These are phyloP conservation scores for Lagodon rhomboides DNA, from an alignment of 2,797 vertebrate species.

Conservation along the genomic window DNA sequence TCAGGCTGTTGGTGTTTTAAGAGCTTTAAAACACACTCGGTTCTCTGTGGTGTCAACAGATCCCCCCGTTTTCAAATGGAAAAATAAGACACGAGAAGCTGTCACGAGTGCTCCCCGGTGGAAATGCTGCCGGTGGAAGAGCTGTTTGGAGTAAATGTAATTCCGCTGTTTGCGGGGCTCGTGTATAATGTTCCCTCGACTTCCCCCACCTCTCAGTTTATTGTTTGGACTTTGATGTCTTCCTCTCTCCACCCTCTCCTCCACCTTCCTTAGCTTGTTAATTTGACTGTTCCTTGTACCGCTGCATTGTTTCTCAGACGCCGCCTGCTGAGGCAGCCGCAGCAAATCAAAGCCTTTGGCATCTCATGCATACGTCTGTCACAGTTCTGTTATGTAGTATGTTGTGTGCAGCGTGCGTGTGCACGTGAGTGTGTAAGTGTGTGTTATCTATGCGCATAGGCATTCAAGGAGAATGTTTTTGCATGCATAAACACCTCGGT, in stretches of 20 bases:
- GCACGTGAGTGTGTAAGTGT: conserved; percentile 3
- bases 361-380: conserved; percentile 30
- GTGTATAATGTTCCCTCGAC: conserved; percentile 50
- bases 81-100: conserved; percentile 57
- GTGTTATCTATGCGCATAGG: not conserved
- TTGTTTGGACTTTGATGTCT: conserved; percentile 66
- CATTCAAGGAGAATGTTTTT: conserved; percentile 17
- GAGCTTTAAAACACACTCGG: conserved; percentile 50
- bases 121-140: conserved; percentile 55
- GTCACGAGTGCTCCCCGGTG: conserved; percentile 61
- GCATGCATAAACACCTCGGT: conserved; percentile 19
- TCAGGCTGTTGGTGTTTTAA: conserved; percentile 42
- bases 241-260: conserved; percentile 47
- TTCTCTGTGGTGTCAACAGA: conserved; percentile 54
- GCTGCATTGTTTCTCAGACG: conserved; percentile 40
- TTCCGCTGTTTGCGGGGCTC: conserved; percentile 53
- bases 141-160: conserved; percentile 61
- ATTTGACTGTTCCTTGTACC: conserved; percentile 58
- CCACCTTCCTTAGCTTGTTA: conserved; percentile 64
- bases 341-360: conserved; percentile 57
- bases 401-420: conserved; percentile 1
- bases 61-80: conserved; percentile 45
- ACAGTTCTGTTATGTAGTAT: conserved; percentile 16
- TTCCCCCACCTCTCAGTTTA: conserved; percentile 50
- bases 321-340: conserved; percentile 51